Percentiles rank a stretch among this genome's conserved stretches.
phyloP scores from a whole-genome alignment of 2,888 invertebrate species.

The Yponomeuta evonymella region DNA sequence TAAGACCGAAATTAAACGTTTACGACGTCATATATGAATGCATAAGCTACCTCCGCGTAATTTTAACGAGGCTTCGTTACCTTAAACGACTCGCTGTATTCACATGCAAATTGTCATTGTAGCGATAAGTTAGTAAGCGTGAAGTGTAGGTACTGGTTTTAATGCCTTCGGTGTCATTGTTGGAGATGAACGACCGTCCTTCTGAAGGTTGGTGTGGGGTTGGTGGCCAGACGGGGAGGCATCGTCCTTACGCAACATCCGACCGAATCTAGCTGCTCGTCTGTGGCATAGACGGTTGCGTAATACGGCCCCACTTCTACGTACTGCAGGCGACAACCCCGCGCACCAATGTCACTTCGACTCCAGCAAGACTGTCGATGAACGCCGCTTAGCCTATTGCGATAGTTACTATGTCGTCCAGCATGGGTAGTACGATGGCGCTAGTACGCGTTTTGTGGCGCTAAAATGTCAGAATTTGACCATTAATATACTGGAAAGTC shows the following conservation, averaged over 20 bases:
- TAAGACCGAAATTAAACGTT: neutral
- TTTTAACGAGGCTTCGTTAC: conserved; percentile 2
- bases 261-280: conserved; percentile 31
- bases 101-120: conserved; percentile 11
- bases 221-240: conserved; percentile 20
- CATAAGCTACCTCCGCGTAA: neutral
- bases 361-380: neutral
- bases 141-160: conserved; percentile 4
- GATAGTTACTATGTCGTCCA: neutral
- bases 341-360: neutral
- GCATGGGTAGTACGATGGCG: no score
- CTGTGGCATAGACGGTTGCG: conserved; percentile 50
- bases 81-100: neutral
- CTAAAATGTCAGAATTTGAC: no score
- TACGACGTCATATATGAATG: conserved; percentile 4
- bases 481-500: no score
- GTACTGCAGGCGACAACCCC: neutral
- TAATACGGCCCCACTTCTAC: conserved; percentile 28
- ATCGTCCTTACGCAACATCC: conserved; percentile 52
- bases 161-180: conserved; percentile 3
- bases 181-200: conserved; percentile 52
- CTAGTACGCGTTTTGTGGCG: no score
- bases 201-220: conserved; percentile 23
- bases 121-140: neutral
- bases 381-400: neutral